Evolutionary conservation across 2,888 invertebrate genomes (phyloP).

Genomic region (Athripsodes cinereus): DNA sequence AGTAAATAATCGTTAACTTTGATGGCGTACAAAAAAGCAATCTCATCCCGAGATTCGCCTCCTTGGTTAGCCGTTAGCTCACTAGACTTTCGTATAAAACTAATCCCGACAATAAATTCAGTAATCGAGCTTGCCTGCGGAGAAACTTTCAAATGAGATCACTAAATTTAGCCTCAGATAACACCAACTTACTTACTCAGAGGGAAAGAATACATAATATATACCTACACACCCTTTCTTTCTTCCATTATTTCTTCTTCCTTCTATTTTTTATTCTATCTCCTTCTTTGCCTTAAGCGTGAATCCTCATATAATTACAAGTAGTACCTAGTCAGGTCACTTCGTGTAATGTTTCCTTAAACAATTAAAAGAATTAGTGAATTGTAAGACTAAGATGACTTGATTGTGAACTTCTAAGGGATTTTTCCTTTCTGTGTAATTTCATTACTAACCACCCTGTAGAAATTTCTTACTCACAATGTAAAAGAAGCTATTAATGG

Average conservation of each 20-base stretch:
- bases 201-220: neutral
- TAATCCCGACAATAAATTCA: constrained; percentile 28
- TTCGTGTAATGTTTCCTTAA: neutral
- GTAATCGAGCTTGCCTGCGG: constrained; percentile 24
- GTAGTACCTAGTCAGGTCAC: neutral
- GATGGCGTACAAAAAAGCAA: constrained; percentile 12
- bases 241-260: neutral
- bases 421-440: too few relatives aligned
- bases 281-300: neutral
- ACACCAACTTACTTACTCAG: neutral
- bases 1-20: constrained; percentile 16
- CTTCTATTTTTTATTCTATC: neutral
- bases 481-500: too few relatives aligned
- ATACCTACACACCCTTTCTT: neutral
- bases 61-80: constrained; percentile 12
- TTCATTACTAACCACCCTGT: too few relatives aligned
- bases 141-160: constrained; percentile 27
- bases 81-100: constrained; percentile 21
- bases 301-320: neutral
- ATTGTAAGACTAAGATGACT: too few relatives aligned
- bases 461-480: too few relatives aligned
- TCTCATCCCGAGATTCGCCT: constrained; percentile 9
- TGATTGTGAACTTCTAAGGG: too few relatives aligned
- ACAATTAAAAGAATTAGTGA: neutral
- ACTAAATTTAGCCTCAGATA: constrained; percentile 25